These are phyloP conservation scores for Protonemura montana DNA, from an alignment of 2,888 invertebrate genomes.

Conservation along the genomic window DNA sequence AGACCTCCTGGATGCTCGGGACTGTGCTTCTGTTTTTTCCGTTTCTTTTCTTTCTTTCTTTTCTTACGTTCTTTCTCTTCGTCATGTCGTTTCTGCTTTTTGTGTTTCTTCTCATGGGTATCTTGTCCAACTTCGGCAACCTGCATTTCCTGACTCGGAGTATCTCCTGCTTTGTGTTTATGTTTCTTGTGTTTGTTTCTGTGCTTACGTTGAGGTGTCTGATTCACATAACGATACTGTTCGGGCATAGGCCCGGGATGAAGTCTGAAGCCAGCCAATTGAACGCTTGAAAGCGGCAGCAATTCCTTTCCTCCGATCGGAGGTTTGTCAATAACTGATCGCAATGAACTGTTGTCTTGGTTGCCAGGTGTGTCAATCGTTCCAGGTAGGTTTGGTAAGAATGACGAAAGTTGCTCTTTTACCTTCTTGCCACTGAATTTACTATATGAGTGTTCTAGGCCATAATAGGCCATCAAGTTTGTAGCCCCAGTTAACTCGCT, in stretches of 20 bases:
- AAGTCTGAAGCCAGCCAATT: slow-evolving; percentile 90
- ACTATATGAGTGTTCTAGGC: slow-evolving; percentile 95
- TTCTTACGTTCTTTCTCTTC: slow-evolving; percentile 94
- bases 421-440: slow-evolving; percentile 97
- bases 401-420: slow-evolving; percentile 93
- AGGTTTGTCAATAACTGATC: slow-evolving; percentile 94
- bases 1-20: slow-evolving; percentile 81
- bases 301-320: slow-evolving; percentile 92
- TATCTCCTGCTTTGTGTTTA: slow-evolving; percentile 87
- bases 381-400: slow-evolving; percentile 93
- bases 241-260: slow-evolving; percentile 96
- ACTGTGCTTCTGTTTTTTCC: slow-evolving; percentile 93
- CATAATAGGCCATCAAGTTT: slow-evolving; percentile 96
- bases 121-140: slow-evolving; percentile 67
- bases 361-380: slow-evolving; percentile 91
- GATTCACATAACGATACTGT: slow-evolving; percentile 92
- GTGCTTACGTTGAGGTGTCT: slow-evolving; percentile 90
- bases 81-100: slow-evolving; percentile 91
- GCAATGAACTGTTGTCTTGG: slow-evolving; percentile 80
- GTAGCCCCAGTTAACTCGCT: slow-evolving; percentile 95
- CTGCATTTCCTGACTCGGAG: slow-evolving; percentile 77
- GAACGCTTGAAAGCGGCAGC: slow-evolving; percentile 83
- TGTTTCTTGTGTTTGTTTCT: slow-evolving; percentile 96
- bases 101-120: slow-evolving; percentile 93
- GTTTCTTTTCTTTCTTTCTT: slow-evolving; percentile 93